Base-by-base conservation (phyloP, 2,888 invertebrate genomes). In the Rhorus exstirpatorius region DNA sequence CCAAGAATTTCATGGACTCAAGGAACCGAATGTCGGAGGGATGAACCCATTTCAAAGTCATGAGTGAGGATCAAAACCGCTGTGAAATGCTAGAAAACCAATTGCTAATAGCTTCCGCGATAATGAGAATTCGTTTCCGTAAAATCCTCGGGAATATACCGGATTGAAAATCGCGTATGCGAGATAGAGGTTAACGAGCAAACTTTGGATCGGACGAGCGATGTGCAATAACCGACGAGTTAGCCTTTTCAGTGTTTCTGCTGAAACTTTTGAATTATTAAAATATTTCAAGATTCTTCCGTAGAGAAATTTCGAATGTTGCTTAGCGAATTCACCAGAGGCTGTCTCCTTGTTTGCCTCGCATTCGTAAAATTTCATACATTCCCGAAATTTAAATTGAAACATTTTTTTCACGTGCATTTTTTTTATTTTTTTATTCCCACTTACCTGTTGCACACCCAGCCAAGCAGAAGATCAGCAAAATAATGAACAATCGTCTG, bases 391-490 rank as follows among this genome's bases (percentile, higher is more conserved):
- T n/a, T n/a, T n/a, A n/a, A n/a, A n/a, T 38, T 7, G 38, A 6
- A 31, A 31, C 31, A 31, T 31, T 31, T 3, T 31, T 31, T 3
- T 31, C 6, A 31, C n/a, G n/a, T n/a, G n/a, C n/a, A n/a, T n/a
- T n/a, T 31, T 31, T 3, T 31, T 31, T 31, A 3, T 31, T 6
- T 2, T 31, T 31, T 31, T 2, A 31, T 31, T 46, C 1, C 19
- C 12, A 71, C 92, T 90, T 92, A 95, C 95, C 95, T 92, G 95
- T 94, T 79, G 94, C 94, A 86, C 94, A 94, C 88, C 95, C 95
- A 19, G 94, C 94, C 79, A 95, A 93, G 85, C 94, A 95, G 84
- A 95, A 93, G 78, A 95, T 92, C 75, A 95, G 93, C 44, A 95
- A 91, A 31, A 95, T 75, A 24, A 84, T 84, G 70, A 87, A 82